Conservation (phyloP, 2,888 invertebrate genomes). For the Amblyteles armatorius region DNA sequence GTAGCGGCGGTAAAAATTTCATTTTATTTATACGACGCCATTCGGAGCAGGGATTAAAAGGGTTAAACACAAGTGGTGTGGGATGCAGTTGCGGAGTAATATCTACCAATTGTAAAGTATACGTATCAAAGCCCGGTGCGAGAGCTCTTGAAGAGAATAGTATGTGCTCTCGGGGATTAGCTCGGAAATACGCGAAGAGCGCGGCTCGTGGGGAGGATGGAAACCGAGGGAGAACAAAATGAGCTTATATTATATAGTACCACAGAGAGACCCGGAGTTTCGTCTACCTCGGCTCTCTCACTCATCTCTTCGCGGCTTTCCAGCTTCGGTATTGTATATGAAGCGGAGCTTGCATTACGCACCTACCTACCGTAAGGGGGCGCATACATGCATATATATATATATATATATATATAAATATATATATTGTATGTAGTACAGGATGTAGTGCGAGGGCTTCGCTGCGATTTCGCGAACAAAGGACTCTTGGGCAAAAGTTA, state of each 20-base stretch:
- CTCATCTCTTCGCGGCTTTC: conserved; percentile 38
- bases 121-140: background rate
- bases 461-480: conserved; percentile 63
- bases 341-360: conserved; percentile 38
- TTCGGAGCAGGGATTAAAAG: background rate
- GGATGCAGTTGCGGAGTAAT: background rate
- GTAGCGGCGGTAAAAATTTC: background rate
- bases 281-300: conserved; percentile 30
- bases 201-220: conserved; percentile 24
- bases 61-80: background rate
- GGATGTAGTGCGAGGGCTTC: conserved; percentile 28
- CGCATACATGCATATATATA: conserved; percentile 2
- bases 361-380: background rate
- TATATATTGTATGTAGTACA: conserved; percentile 13
- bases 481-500: conserved; percentile 59
- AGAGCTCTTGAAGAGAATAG: background rate
- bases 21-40: background rate
- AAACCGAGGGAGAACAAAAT: conserved; percentile 36
- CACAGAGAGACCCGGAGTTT: conserved; percentile 2
- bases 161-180: conserved; percentile 33
- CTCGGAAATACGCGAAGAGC: conserved; percentile 24
- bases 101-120: background rate
- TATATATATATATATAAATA: conserved; percentile 1
- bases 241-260: conserved; percentile 28
- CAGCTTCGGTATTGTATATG: background rate